Evolutionary conservation across 2,113 vertebrate species (phyloP), one percentile per base, ranked within the genome.

Genomic region (Bagarius yarrelli): DNA sequence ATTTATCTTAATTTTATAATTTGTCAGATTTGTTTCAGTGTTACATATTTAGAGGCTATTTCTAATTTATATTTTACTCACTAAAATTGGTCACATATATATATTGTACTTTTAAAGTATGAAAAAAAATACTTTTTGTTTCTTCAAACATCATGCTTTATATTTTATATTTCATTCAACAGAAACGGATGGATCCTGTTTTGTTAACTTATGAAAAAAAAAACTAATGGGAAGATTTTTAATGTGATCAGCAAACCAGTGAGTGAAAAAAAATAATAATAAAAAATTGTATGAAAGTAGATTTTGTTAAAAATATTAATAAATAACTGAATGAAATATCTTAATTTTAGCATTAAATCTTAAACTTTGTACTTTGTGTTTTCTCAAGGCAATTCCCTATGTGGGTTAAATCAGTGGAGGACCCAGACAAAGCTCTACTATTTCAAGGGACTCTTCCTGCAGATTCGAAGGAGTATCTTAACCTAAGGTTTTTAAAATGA

Each of bases 361-460:
- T 40, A 8, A 40, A 40, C 8, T 40, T 40, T 40, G 36, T 40
- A 40, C 36, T 40, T 40, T 40, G n/a, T n/a, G 36, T 59, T 77
- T 9, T 66, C 9, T 47, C 0, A 47, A 84, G 83, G 18, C 0
- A 9, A n/a, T 84, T 84, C 79, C 79, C 21, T 77, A 81, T 78
- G 8, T 50, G 19, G 73, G 74, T 32, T 66, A n/a, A 15, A 52
- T 80, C 4, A 13, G 53, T 1, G 74, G 25, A 32, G 64, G 63
- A 15, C 56, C 34, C 36, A 70, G 61, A 76, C 11, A 82, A 67
- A 72, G 52, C 74, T n/a, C 13, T 82, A n/a, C 34, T 15, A 1
- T 0, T 82, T 11, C 13, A 76, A 32, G 81, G 73, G 47, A n/a
- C 50, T 3, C 34, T 82, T 77, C 36, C 74, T 23, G 67, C 14